Base-by-base conservation (phyloP, 2,113 vertebrate genomes). In the Tragulus kanchil region DNA sequence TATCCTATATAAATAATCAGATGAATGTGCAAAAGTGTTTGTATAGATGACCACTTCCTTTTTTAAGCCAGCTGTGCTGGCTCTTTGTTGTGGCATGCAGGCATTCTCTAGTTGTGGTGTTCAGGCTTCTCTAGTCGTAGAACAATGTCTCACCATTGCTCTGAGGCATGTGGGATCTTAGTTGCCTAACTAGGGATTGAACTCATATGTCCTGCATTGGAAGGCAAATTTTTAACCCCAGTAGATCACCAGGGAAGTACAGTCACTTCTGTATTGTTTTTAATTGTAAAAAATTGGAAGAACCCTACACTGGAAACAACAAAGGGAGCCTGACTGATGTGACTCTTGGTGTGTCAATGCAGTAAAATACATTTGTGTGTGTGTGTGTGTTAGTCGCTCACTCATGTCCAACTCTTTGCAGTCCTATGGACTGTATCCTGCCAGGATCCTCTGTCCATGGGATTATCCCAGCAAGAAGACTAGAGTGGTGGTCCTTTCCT, bases 1-100 rank as follows among this genome's bases (percentile, higher is more conserved):
- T 82, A 77, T 69, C 56, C 5, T 28, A 85, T 91, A 61, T 16
- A 93, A 89, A 84, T 73, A 52, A 85, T n/a, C 58, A 77, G 8
- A 90, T 50, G 81, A 78, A 5, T 36, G 42, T 56, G 23, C 73
- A 85, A 91, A 89, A 3, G 50, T 42, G 54, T 81, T 54, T 85
- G 59, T 90, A 59, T 0, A 48, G 8, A 21, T 42, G 16, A 65
- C 75, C 4, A 31, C 58, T 61, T 42, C 67, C 19, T 71, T 0
- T 69, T 12, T 21, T 11, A 71, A 71, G 10, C 11, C 6, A 17
- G 8, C 67, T 69, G 8, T 12, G 0, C n/a, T 19, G 36, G 65
- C 6, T 2, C 3, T 69, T n/a, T 6, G 17, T 0, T 71, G 67
- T 19, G 11, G 9, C 1, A 9, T 42, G 67, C 4, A 21, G 17